Conservation (phyloP, 2,888 invertebrate species). For the Ichneumoninae sp. region DNA sequence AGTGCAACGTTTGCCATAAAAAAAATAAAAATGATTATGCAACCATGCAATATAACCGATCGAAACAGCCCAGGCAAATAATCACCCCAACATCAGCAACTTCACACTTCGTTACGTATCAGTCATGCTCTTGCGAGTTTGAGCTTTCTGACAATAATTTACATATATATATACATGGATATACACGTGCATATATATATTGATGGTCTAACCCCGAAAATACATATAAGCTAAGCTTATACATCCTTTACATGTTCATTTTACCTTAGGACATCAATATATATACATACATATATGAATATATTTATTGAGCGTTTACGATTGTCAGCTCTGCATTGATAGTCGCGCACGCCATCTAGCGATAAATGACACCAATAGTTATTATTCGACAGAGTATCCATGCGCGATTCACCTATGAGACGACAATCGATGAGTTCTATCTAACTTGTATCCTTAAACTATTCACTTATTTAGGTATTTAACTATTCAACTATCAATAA, state of each 20-base stretch:
- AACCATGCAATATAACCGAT: conserved; percentile 11
- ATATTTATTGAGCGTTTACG: conserved; percentile 75
- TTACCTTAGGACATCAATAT: not conserved
- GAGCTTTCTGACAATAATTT: conserved; percentile 63
- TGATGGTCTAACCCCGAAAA: not conserved
- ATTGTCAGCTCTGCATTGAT: conserved; percentile 70
- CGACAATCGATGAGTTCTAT: conserved; percentile 60
- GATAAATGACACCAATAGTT: conserved; percentile 1
- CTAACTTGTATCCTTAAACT: conserved; percentile 53
- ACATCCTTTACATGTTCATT: not conserved
- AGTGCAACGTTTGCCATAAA: conserved; percentile 16
- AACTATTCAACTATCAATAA: conserved; percentile 64
- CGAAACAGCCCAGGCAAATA: conserved; percentile 46
- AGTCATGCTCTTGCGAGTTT: conserved; percentile 48
- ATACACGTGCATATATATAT: conserved; percentile 32
- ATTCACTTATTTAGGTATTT: conserved; percentile 40
- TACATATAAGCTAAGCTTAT: conserved; percentile 1
- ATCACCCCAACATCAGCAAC: conserved; percentile 44
- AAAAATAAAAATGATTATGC: not conserved
- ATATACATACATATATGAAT: conserved; percentile 30
- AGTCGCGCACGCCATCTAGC: conserved; percentile 43
- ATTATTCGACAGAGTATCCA: conserved; percentile 1
- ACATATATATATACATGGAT: conserved; percentile 46
- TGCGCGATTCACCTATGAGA: conserved; percentile 57
- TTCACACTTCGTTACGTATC: conserved; percentile 30